A percentile compares a stretch with the other conserved stretches of the same genome.
phyloP scores from a whole-genome alignment of 2,888 invertebrate genomes.

The Eumacrocentrus americanus region DNA sequence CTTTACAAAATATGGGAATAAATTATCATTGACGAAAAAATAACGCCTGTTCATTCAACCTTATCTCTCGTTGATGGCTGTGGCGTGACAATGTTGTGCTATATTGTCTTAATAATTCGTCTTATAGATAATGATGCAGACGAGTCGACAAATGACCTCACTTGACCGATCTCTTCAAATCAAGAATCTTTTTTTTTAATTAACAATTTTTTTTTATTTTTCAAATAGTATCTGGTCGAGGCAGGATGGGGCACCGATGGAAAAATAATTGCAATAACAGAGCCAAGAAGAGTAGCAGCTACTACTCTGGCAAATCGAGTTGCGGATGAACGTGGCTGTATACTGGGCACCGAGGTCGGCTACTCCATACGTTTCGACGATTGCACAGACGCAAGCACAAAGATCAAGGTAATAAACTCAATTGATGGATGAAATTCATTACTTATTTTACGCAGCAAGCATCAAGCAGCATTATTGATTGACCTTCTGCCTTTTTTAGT shows the following conservation, averaged over 20 bases:
- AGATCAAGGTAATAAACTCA: conserved; percentile 70
- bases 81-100: too few species aligned
- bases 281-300: conserved; percentile 90
- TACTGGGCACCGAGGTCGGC: conserved; percentile 74
- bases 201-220: conserved; percentile 31
- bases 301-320: conserved; percentile 87
- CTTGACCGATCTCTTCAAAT: not conserved
- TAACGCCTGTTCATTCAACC: not conserved
- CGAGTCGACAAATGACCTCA: not conserved
- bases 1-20: not conserved
- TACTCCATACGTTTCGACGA: conserved; percentile 85
- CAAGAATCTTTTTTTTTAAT: not conserved
- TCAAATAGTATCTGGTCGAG: conserved; percentile 82
- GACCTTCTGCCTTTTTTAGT: conserved; percentile 65
- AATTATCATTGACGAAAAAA: not conserved
- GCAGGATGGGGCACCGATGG: conserved; percentile 82
- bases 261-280: conserved; percentile 82
- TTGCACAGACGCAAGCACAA: conserved; percentile 68
- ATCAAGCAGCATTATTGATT: not conserved
- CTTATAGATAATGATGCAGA: not conserved
- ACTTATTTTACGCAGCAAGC: not conserved
- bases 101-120: not conserved
- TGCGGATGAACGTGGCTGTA: conserved; percentile 76
- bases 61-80: too few species aligned
- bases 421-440: conserved; percentile 17